phyloP scores from a whole-genome alignment of 1,140 invertebrate genomes.

The Procambarus clarkii region DNA sequence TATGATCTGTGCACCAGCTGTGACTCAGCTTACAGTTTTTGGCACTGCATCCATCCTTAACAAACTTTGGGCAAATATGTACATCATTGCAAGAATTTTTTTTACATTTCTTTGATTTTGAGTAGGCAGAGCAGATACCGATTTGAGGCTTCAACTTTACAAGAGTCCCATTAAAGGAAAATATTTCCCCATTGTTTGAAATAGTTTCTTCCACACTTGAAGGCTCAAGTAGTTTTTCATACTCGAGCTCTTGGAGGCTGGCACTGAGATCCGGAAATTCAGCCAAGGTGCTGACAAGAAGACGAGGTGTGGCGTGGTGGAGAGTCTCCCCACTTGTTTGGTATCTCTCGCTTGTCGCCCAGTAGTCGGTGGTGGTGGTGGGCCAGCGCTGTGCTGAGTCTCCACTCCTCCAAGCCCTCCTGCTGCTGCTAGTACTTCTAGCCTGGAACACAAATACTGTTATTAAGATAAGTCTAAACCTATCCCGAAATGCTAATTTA shows the following conservation, averaged over 20 bases:
- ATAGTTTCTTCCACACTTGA: background rate
- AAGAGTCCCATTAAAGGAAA: background rate
- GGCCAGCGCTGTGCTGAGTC: background rate
- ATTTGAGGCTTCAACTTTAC: constrained; percentile 2
- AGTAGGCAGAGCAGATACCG: constrained; percentile 4
- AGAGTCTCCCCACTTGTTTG: no score
- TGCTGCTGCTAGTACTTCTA: background rate
- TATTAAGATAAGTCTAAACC: background rate
- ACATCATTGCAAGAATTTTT: constrained; percentile 7
- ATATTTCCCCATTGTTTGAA: background rate
- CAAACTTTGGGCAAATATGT: constrained; percentile 44
- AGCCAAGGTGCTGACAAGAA: background rate
- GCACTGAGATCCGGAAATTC: background rate
- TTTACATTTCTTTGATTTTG: background rate
- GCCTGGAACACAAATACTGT: background rate
- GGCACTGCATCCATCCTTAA: background rate
- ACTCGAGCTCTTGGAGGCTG: constrained; percentile 4
- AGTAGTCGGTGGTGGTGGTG: background rate
- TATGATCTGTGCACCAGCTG: constrained; percentile 52
- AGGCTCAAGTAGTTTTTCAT: background rate
- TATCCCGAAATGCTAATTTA: background rate
- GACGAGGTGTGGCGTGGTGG: background rate
- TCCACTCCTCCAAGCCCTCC: background rate
- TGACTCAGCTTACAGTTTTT: constrained; percentile 34
- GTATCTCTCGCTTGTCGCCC: background rate